Conservation (phyloP, 1,140 invertebrate genomes). For the roundworm (Caenorhabditis elegans) region DNA sequence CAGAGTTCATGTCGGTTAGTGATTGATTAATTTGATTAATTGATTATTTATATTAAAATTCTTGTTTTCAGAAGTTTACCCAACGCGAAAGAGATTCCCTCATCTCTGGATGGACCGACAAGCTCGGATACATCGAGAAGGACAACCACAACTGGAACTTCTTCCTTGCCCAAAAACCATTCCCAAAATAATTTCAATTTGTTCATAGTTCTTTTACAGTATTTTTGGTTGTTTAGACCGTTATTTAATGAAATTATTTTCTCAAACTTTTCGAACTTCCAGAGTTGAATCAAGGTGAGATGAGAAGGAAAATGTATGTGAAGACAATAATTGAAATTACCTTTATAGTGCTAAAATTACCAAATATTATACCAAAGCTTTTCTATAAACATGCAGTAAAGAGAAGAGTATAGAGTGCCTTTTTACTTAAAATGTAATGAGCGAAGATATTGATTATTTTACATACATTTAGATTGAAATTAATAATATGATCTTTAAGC, state of each 20-base stretch:
- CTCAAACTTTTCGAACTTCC: too few relatives aligned
- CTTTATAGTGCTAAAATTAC: too few relatives aligned
- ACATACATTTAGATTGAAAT: too few relatives aligned
- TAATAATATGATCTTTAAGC: too few relatives aligned
- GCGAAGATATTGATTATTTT: too few relatives aligned
- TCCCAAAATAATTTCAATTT: neutral
- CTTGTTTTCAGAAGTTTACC: slow-evolving; percentile 39
- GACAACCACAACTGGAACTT: slow-evolving; percentile 54
- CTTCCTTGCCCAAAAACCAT: slow-evolving; percentile 46
- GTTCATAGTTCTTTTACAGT: neutral
- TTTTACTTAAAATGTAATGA: too few relatives aligned
- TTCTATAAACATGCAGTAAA: too few relatives aligned
- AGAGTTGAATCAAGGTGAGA: too few relatives aligned
- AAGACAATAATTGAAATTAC: too few relatives aligned
- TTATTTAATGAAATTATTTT: neutral
- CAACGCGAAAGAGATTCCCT: slow-evolving; percentile 45
- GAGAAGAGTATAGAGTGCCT: too few relatives aligned
- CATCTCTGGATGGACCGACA: slow-evolving; percentile 46
- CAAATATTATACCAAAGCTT: too few relatives aligned
- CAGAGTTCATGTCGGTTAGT: slow-evolving; percentile 70
- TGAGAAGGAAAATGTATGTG: too few relatives aligned
- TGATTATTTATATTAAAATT: neutral
- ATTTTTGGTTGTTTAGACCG: neutral
- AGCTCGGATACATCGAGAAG: slow-evolving; percentile 50
- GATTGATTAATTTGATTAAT: neutral